Evolutionary conservation across 2,888 invertebrate species (phyloP), one percentile per base, ranked within the genome.

Genomic region (Amblyjoppa fuscipennis): DNA sequence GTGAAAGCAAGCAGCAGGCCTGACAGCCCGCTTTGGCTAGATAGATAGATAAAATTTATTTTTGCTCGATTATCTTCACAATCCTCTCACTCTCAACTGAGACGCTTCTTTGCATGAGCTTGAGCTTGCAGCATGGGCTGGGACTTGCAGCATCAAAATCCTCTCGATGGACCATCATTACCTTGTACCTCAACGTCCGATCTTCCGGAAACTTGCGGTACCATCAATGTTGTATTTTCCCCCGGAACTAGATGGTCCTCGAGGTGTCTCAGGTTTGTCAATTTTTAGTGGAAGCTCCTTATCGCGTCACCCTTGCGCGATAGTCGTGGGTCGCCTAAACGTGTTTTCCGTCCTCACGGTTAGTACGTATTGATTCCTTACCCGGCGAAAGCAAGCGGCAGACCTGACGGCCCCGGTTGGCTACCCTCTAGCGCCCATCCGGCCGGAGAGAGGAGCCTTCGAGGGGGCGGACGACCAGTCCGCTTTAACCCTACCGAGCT

Each of bases 351-450:
- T 59, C 59, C 28, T 59, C 59, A 28, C 59, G 59, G 89, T 89
- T 91, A 90, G 89, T 88, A 89, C 89, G 89, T 91, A 91, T 91
- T 89, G 91, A 91, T 91, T 91, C 89, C 88, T 87, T 87, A 25
- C 85, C 87, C 51, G 87, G 82, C 66, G 74, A 82, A 74, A 61
- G 83, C 76, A 81, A 70, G 68, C 81, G 13, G 82, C 82, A 59
- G 38, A 41, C 79, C 69, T 77, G 68, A 75, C 69, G 31, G 66
- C 70, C 61, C 28, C 45, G 74, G 31, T 84, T 74, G 64, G 34
- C 71, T 41, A 73, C 66, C 49, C 78, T 53, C 70, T 38, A 45
- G 53, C 34, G 70, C 56, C 59, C 25, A 56, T 56, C 74, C 51
- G 74, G 74, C 59, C 73, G 53, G 56, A 69, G 6, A 61, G n/a